phyloP scores from a whole-genome alignment of 2,797 vertebrate genomes.

The Simalia tracyae region DNA sequence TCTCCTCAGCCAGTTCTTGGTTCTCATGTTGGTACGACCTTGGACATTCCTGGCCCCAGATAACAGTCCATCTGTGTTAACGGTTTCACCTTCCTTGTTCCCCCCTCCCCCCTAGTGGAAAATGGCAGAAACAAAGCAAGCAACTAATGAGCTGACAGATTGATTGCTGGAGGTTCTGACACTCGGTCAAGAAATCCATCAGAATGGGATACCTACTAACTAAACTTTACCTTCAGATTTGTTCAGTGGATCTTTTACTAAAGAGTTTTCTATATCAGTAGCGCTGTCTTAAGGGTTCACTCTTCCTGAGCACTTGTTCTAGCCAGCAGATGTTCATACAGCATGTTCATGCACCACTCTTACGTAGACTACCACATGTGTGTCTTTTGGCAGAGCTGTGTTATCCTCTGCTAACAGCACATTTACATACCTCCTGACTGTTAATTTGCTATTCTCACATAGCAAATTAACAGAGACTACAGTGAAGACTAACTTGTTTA shows the following conservation, averaged over 20 bases:
- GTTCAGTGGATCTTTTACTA: not conserved
- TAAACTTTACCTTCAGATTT: not conserved
- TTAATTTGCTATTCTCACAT: not conserved
- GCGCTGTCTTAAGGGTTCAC: not conserved
- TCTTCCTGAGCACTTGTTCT: not conserved
- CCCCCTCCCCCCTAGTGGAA: too few species aligned
- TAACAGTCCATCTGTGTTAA: too few species aligned
- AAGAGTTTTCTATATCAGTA: not conserved
- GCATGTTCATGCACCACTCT: not conserved
- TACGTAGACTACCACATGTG: too few species aligned
- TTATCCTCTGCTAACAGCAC: not conserved
- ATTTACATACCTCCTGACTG: not conserved
- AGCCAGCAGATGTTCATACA: not conserved
- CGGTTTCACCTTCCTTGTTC: too few species aligned
- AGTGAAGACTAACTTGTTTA: not conserved
- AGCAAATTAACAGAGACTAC: not conserved
- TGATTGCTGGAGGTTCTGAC: too few species aligned
- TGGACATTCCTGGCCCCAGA: too few species aligned
- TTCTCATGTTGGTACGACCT: too few species aligned
- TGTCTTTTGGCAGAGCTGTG: not conserved
- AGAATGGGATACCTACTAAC: not conserved
- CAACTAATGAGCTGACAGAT: too few species aligned
- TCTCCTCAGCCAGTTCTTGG: too few species aligned
- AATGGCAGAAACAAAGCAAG: too few species aligned
- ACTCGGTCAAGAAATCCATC: not conserved